Base-by-base conservation (phyloP, 2,888 invertebrate species). In the Cephus spinipes region DNA sequence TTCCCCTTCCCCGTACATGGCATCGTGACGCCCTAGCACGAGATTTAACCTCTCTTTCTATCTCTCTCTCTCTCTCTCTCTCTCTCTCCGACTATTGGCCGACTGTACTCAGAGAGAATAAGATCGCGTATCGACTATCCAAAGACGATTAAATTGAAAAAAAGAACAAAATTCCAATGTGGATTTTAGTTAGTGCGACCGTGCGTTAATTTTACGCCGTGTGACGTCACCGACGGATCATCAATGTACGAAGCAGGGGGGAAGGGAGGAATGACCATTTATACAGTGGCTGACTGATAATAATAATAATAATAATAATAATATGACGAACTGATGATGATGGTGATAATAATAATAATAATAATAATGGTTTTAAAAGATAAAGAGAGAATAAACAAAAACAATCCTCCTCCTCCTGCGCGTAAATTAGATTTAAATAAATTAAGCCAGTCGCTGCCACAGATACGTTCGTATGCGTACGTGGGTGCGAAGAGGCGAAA, bases 401-500 rank as follows among this genome's bases (percentile, higher is more conserved):
- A 34, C 69, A 69, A 40, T 34, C 23, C 35, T 30, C 68, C 35
- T 35, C 0, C 35, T 34, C 9, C 34, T 34, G 9, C 9, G 79
- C 83, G 84, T 81, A 84, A 83, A 84, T 81, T 85, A 88, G 77
- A 86, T 83, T 83, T 84, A 81, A 89, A 87, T 87, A 89, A 90
- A 88, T 89, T 88, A 89, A 90, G 87, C 88, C 86, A 83, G 83
- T 88, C 85, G 85, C 84, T 84, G 86, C 87, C 85, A 86, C 85
- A 86, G 81, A 80, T 85, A 55, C 23, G 55, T 55, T 9, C 1
- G 23, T 84, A 83, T 80, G 80, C 84, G 84, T 87, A 88, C 83
- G 83, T 87, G 83, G 85, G 81, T 87, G 87, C 86, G 84, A 87
- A 85, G 15, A 9, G 12, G 23, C 36, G 55, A n/a, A 71, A 23